phyloP scores from a whole-genome alignment of 2,888 invertebrate species.

The Apotomis betuletana region DNA sequence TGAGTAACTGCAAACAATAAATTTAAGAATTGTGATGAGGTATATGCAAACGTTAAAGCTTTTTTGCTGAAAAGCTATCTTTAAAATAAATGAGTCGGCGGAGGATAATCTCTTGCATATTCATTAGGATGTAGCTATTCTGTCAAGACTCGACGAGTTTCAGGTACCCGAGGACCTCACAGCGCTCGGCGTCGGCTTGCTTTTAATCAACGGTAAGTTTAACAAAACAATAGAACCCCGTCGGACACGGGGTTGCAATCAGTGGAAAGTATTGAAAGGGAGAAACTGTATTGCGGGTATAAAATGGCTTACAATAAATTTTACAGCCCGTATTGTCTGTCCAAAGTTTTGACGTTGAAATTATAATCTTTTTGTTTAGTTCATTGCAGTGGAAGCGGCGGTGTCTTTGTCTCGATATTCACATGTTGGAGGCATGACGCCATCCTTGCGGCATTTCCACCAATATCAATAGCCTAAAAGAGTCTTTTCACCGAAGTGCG shows the following conservation, averaged over 20 bases:
- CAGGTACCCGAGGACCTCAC: constrained; percentile 59
- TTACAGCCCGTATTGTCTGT: constrained; percentile 65
- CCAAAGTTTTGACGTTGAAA: constrained; percentile 54
- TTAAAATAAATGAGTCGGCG: constrained; percentile 32
- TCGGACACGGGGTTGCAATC: constrained; percentile 55
- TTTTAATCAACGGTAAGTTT: constrained; percentile 58
- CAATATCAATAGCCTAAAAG: constrained; percentile 39
- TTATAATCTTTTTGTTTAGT: constrained; percentile 61
- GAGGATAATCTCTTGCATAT: constrained; percentile 56
- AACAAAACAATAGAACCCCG: constrained; percentile 57
- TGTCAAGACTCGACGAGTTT: constrained; percentile 46
- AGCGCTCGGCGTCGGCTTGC: constrained; percentile 58
- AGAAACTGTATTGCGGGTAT: constrained; percentile 53
- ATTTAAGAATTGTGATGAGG: constrained; percentile 20
- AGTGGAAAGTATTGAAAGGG: constrained; percentile 51
- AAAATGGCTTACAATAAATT: constrained; percentile 63
- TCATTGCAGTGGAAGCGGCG: constrained; percentile 53
- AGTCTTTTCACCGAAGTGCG: constrained; percentile 19
- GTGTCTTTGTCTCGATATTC: constrained; percentile 53
- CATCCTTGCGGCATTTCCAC: constrained; percentile 49
- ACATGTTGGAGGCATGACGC: constrained; percentile 50
- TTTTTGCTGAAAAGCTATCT: constrained; percentile 19
- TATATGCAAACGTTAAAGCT: not conserved
- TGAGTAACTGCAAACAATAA: constrained; percentile 29
- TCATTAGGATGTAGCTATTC: constrained; percentile 49